A percentile compares a stretch with the other conserved stretches of the same genome.
Evolutionary conservation across 1,140 invertebrate species (phyloP).

Genomic region (Ceratosolen solmsi): DNA sequence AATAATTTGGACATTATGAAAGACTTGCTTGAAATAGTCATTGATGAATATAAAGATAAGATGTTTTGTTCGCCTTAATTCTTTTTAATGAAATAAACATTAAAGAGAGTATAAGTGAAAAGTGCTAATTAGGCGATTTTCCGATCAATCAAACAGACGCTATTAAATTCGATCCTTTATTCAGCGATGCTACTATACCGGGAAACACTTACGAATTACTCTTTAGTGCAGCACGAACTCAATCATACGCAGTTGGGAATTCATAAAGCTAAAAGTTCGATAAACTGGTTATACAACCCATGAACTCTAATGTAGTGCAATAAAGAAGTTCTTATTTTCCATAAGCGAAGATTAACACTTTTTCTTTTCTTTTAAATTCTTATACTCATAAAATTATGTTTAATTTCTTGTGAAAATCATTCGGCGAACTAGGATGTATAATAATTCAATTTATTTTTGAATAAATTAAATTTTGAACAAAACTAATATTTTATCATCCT

Average conservation of each 20-base stretch:
- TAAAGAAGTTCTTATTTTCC: conserved; percentile 3
- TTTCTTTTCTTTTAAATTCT: not conserved
- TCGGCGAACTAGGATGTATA: no score
- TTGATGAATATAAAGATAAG: not conserved
- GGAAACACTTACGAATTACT: conserved; percentile 31
- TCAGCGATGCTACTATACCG: not conserved
- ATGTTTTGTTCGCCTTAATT: conserved; percentile 2
- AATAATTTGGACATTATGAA: not conserved
- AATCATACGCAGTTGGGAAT: conserved; percentile 25
- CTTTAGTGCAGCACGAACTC: not conserved
- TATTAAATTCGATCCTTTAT: conserved; percentile 30
- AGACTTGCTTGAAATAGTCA: no score
- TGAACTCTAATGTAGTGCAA: not conserved
- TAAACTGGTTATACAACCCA: conserved; percentile 14
- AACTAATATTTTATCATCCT: no score
- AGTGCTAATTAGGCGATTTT: conserved; percentile 39
- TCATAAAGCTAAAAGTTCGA: conserved; percentile 35
- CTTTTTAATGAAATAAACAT: not conserved
- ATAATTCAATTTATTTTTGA: no score
- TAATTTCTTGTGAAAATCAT: no score
- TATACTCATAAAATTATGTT: no score
- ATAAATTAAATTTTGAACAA: no score
- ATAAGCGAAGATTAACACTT: not conserved
- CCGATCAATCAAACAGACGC: conserved; percentile 16
- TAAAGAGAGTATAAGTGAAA: not conserved